Base-by-base conservation (phyloP, 2,888 invertebrate species). In the Sphaerophoria taeniata region DNA sequence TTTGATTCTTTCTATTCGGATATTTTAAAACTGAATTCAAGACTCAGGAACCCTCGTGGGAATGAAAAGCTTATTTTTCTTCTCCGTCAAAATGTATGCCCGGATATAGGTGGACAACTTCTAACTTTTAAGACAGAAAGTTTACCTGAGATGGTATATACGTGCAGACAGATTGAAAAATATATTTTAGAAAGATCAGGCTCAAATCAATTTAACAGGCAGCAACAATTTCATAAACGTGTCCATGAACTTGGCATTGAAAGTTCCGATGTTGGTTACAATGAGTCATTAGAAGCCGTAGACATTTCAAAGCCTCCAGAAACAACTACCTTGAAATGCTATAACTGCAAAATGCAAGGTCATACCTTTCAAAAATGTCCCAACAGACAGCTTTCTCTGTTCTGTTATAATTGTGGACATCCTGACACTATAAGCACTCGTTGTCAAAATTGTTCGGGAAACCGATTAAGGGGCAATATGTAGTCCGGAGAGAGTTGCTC, bases 401-500 rank as follows among this genome's bases (percentile, higher is more conserved):
- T 45, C 45, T 45, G 45, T 45, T 45, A 45, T 12, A 6, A 12
- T 6, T 45, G 45, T 45, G 45, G 45, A 45, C 45, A 12, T 6
- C 11, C 45, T 11, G 45, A 45, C 45, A 45, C 45, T 45, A 45
- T 12, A 11, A 45, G 11, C 12, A 6, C 45, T 12, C 45, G 12
- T 49, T 49, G 47, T 6, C 14, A 4, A 49, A 49, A 49, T 49
- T 49, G 47, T 49, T 14, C 47, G 47, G 47, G 47, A 49, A 49
- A 49, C 47, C n/a, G 47, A 14, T 4, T 14, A 14, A 49, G 47
- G 47, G 11, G 11, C 45, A 45, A 45, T 45, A 9, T 45, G 45
- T 12, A 45, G 45, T 45, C 45, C 45, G 45, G 9, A 49, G 47
- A 45, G 12, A 6, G 9, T 45, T 45, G 45, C 45, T 45, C 45